These are phyloP conservation scores for Nematopogon swammerdamellus DNA, from an alignment of 2,888 invertebrate species.

Conservation along the genomic window DNA sequence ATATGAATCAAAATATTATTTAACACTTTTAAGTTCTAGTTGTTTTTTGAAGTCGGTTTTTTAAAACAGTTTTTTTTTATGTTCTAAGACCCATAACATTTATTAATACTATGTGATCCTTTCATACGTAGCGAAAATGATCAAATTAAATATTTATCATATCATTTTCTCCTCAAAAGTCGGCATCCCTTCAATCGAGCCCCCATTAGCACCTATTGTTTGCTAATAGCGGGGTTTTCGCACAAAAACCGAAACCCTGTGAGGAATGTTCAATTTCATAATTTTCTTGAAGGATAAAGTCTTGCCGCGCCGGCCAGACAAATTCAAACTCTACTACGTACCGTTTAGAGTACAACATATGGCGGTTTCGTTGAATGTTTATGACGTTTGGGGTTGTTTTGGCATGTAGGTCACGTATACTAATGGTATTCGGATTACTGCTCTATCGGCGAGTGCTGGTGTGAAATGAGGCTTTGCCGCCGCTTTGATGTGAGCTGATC, in stretches of 20 bases:
- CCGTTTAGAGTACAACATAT: neutral
- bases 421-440: slow-evolving; percentile 4
- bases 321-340: no score
- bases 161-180: neutral
- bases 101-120: no score
- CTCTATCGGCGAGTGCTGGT: slow-evolving; percentile 32
- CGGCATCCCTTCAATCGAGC: neutral
- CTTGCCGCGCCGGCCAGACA: no score
- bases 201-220: slow-evolving; percentile 24
- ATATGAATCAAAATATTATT: no score
- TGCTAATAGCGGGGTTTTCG: slow-evolving; percentile 30
- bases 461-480: slow-evolving; percentile 43
- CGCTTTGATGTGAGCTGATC: slow-evolving; percentile 29
- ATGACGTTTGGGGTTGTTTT: slow-evolving; percentile 16
- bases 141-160: neutral
- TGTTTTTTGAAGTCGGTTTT: no score
- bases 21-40: no score
- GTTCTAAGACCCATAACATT: no score
- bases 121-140: neutral
- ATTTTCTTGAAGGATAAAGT: neutral
- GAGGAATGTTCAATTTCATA: neutral
- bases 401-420: slow-evolving; percentile 45
- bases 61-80: no score
- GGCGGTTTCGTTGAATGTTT: neutral
- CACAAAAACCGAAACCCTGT: slow-evolving; percentile 14